These are phyloP conservation scores for Equus przewalskii DNA, from an alignment of 2,113 vertebrate genomes.

Conservation along the genomic window DNA sequence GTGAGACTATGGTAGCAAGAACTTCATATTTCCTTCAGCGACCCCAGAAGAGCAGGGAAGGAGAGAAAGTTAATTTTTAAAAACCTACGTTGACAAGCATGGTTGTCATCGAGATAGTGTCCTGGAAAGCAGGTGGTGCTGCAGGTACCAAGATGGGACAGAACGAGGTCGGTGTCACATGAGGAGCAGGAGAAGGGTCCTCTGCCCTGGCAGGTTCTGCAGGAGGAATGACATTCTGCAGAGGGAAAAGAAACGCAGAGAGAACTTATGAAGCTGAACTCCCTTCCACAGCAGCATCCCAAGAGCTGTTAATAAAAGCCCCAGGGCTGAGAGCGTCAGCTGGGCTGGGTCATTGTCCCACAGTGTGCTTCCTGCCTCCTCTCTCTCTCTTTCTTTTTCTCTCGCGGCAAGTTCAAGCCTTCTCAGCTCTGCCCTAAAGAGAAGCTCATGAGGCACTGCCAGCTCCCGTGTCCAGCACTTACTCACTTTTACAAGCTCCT, in stretches of 20 bases:
- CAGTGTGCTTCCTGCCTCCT: neutral
- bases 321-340: fast-evolving
- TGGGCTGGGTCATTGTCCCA: fast-evolving
- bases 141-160: slow-evolving; percentile 91
- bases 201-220: slow-evolving; percentile 89
- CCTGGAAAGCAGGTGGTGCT: slow-evolving; percentile 88
- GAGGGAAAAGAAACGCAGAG: slow-evolving; percentile 42
- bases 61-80: neutral
- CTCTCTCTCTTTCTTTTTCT: neutral
- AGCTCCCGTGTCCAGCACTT: neutral
- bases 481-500: slow-evolving; percentile 94
- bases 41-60: neutral
- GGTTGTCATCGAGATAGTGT: slow-evolving; percentile 89
- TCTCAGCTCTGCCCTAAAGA: neutral
- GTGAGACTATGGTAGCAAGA: neutral
- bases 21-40: slow-evolving; percentile 44
- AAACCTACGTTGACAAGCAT: slow-evolving; percentile 90
- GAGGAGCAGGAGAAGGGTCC: slow-evolving; percentile 92
- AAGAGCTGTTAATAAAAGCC: neutral
- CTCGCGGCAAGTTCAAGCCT: neutral
- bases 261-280: neutral
- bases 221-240: slow-evolving; percentile 94
- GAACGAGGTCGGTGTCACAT: slow-evolving; percentile 86
- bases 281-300: neutral
- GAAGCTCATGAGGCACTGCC: fast-evolving